Percentiles rank a stretch among this genome's conserved stretches.
Conservation (phyloP, 37 sponge, comb jelly and placozoan species). For the Mnemiopsis leidyi region DNA sequence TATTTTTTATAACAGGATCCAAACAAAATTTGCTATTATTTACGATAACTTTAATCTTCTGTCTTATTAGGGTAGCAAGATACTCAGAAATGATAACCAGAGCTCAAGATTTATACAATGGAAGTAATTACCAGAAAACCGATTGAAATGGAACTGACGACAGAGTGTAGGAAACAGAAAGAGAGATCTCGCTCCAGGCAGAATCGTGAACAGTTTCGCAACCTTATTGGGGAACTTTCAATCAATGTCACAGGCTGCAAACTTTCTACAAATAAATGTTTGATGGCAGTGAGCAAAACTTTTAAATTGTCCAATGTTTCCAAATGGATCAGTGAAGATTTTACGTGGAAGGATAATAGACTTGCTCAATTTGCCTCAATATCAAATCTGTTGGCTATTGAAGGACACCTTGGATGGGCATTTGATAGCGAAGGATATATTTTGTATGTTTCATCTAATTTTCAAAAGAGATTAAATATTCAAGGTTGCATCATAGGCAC, state of each 20-base stretch:
- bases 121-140: neutral
- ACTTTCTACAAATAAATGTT: slow-evolving; percentile 34
- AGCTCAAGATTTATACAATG: too few species aligned
- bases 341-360: neutral
- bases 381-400: neutral
- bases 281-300: slow-evolving; percentile 44
- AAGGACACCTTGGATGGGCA: slow-evolving; percentile 45
- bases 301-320: neutral
- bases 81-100: too few species aligned
- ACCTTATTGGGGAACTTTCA: neutral
- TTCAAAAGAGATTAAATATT: neutral
- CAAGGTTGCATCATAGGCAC: slow-evolving; percentile 15
- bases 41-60: too few species aligned
- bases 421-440: slow-evolving; percentile 32
- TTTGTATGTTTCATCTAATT: slow-evolving; percentile 20
- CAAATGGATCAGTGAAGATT: neutral
- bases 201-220: slow-evolving; percentile 35
- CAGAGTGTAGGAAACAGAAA: neutral
- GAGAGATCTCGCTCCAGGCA: slow-evolving; percentile 19
- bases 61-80: too few species aligned
- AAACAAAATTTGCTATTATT: too few species aligned
- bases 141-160: neutral
- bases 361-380: neutral
- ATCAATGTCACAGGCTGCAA: neutral
- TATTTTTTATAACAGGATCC: too few species aligned